Conservation (phyloP, 2,797 vertebrate genomes). For the Allobates femoralis region DNA sequence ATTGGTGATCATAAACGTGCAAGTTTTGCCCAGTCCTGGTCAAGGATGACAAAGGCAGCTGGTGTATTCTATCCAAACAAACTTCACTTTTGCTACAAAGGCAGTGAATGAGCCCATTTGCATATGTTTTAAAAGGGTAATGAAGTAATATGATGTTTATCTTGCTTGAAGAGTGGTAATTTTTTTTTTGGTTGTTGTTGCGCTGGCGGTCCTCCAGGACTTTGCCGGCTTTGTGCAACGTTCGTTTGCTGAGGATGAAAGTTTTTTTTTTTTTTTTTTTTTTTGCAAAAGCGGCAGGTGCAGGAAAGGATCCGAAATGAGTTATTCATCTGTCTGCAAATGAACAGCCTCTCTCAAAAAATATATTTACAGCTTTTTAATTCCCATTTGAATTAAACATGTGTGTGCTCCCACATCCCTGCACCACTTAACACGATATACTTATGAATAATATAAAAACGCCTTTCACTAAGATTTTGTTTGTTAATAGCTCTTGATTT, state of each 20-base stretch:
- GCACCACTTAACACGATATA: constrained; percentile 41
- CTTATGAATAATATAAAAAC: constrained; percentile 47
- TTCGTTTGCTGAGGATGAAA: constrained; percentile 76
- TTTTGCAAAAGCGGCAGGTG: constrained; percentile 86
- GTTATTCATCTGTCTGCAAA: constrained; percentile 92
- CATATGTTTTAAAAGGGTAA: constrained; percentile 99
- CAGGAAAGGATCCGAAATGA: constrained; percentile 78
- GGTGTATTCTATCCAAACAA: constrained; percentile 87
- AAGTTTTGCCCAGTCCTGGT: constrained; percentile 82
- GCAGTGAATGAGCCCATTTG: constrained; percentile 93
- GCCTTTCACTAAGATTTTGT: constrained; percentile 32
- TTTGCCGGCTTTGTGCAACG: constrained; percentile 83
- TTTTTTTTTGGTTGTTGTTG: constrained; percentile 84
- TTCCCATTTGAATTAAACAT: constrained; percentile 56
- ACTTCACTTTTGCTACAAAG: constrained; percentile 85
- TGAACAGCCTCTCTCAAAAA: constrained; percentile 77
- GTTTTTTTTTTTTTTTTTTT: too few relatives aligned
- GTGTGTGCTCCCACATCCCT: constrained; percentile 40
- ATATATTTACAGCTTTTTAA: constrained; percentile 69
- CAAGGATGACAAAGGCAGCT: constrained; percentile 85
- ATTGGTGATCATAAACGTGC: constrained; percentile 80
- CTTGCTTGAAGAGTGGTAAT: constrained; percentile 96
- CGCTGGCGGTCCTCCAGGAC: constrained; percentile 84
- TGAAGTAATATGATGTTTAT: constrained; percentile 99
- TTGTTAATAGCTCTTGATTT: constrained; percentile 32